Conservation (phyloP, 2,113 vertebrate species). For the Uropsilus gracilis region DNA sequence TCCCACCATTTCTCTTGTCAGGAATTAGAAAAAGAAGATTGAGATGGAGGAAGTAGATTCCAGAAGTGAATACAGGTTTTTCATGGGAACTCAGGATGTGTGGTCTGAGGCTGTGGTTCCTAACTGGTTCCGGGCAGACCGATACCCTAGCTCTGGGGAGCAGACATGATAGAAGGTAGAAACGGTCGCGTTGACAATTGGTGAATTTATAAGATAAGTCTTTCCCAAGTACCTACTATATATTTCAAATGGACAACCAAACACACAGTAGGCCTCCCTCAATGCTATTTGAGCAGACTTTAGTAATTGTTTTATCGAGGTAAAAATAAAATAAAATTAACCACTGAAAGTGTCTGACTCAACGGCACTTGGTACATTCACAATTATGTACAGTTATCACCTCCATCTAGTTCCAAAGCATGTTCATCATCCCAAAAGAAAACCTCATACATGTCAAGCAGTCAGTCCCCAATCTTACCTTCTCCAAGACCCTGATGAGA, state of each 20-base stretch:
- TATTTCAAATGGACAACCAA: neutral
- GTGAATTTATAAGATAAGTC: neutral
- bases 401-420: neutral
- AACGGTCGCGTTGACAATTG: neutral
- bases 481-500: neutral
- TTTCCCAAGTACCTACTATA: neutral
- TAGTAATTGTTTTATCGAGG: neutral
- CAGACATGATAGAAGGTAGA: neutral
- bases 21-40: neutral
- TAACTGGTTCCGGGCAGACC: too few relatives aligned
- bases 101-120: neutral
- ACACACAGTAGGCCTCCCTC: neutral
- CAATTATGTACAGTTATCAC: fast-evolving
- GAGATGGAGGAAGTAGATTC: neutral
- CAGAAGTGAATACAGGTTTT: fast-evolving
- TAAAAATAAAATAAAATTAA: neutral
- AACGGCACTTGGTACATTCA: fast-evolving
- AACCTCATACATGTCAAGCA: neutral
- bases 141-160: neutral
- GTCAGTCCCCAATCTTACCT: neutral
- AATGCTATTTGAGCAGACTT: neutral
- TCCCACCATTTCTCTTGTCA: neutral
- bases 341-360: neutral
- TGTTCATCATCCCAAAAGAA: neutral
- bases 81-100: too few relatives aligned